A percentile compares a stretch with the other conserved stretches of the same genome.
Evolutionary conservation across 2,888 invertebrate species (phyloP).

Genomic region (Apamea epomidion): DNA sequence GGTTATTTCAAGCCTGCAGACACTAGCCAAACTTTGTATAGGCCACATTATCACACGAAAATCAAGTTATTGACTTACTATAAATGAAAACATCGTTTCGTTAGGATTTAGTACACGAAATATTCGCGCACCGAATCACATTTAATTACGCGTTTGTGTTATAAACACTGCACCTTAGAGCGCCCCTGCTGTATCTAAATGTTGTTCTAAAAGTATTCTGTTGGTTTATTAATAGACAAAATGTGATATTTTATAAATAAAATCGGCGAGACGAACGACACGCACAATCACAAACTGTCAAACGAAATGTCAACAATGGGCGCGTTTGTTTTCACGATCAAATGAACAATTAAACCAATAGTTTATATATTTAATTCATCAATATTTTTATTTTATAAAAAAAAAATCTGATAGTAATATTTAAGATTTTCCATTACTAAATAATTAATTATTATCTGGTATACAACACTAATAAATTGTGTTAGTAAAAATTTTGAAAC

Average conservation of each 20-base stretch:
- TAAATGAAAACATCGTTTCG: conserved; percentile 73
- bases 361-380: background rate
- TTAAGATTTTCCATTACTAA: background rate
- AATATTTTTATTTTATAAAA: background rate
- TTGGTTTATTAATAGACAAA: conserved; percentile 85
- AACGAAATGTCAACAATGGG: conserved; percentile 54
- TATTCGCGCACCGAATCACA: conserved; percentile 72
- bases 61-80: conserved; percentile 66
- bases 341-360: conserved; percentile 2
- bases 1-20: conserved; percentile 54
- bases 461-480: background rate
- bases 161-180: conserved; percentile 80
- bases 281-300: conserved; percentile 65
- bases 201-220: conserved; percentile 82
- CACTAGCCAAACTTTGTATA: conserved; percentile 52
- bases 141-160: conserved; percentile 71
- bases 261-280: conserved; percentile 69
- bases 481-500: background rate
- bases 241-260: conserved; percentile 86
- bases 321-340: conserved; percentile 40
- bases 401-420: background rate
- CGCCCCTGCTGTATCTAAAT: conserved; percentile 78
- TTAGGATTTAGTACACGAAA: conserved; percentile 55
- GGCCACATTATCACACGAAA: conserved; percentile 65
- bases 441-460: background rate